A percentile compares a stretch with the other conserved stretches of the same genome.
Conservation (phyloP, 2,113 vertebrate genomes). For the Ondatra zibethicus region DNA sequence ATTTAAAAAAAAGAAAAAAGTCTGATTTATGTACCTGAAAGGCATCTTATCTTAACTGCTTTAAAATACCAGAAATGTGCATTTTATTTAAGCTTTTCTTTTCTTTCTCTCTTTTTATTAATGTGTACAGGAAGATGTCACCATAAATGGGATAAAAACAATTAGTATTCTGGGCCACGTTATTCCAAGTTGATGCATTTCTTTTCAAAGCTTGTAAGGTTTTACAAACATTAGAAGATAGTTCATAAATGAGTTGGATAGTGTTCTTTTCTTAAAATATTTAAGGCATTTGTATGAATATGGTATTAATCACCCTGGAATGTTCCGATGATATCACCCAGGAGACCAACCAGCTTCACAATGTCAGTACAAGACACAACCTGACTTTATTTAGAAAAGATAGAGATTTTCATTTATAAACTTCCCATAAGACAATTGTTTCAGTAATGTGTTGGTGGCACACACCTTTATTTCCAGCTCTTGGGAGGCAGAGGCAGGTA, state of each 20-base stretch:
- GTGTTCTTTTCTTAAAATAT: not conserved
- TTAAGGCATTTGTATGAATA: not conserved
- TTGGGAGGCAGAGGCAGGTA: not conserved
- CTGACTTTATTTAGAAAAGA: too few species aligned
- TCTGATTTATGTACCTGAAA: not conserved
- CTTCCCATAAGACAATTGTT: not conserved
- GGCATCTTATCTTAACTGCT: not conserved
- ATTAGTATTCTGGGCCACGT: too few species aligned
- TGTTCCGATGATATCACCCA: not conserved
- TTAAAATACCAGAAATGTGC: not conserved
- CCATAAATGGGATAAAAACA: not conserved
- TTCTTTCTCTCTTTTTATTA: not conserved
- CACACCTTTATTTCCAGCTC: not conserved
- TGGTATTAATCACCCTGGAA: not conserved
- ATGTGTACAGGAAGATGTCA: not conserved
- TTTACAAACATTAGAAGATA: not conserved
- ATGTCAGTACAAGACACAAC: not conserved
- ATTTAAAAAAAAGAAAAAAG: not conserved
- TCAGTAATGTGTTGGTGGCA: not conserved
- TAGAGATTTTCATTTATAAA: not conserved
- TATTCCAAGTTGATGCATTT: not conserved
- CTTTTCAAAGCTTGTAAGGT: not conserved
- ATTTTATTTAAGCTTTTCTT: not conserved
- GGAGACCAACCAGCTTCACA: not conserved
- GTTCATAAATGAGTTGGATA: not conserved